Base-by-base conservation (phyloP, 2,888 invertebrate genomes). In the Athalia cordata region DNA sequence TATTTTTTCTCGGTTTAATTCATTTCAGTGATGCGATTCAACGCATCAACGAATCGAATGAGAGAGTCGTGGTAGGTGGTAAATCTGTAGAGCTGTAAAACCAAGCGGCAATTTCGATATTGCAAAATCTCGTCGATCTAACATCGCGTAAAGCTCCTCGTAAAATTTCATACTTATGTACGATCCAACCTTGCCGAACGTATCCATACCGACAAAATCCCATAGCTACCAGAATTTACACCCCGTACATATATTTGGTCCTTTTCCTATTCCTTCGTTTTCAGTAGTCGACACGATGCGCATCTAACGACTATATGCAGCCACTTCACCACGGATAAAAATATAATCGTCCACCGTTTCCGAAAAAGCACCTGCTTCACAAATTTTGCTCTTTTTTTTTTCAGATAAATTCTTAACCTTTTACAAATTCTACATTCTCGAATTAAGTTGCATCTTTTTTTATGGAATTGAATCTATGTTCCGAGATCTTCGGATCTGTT, bases 81-180 rank as follows among this genome's bases (percentile, higher is more conserved):
- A 72, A 72, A 72, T 72, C 75, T 52, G 2, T 29, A 29, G 62
- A 64, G 64, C 61, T 49, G 75, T 75, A 80, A 78, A 66, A 57
- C 66, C 67, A 68, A 61, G 79, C 79, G 79, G 78, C 82, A 81
- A 81, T 82, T 82, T 81, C 82, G 79, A 81, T 82, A 82, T 80
- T 82, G 81, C 80, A 81, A 81, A 82, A 81, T 80, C 79, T 76
- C 59, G 61, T 78, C 76, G 75, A 75, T 75, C 75, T 75, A 64
- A 75, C 52, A 61, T 57, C 47, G 70, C 77, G 77, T 62, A 65
- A 70, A 79, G 62, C 75, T 77, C 65, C 67, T 66, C 55, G 68
- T 76, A 62, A 79, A 76, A 62, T 61, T 15, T 7, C 29, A 29
- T 29, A 29, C 72, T 52, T 61, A 75, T 75, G 62, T 62, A 61